Evolutionary conservation across 2,797 vertebrate species (phyloP).

Genomic region (Apodemus agrarius): DNA sequence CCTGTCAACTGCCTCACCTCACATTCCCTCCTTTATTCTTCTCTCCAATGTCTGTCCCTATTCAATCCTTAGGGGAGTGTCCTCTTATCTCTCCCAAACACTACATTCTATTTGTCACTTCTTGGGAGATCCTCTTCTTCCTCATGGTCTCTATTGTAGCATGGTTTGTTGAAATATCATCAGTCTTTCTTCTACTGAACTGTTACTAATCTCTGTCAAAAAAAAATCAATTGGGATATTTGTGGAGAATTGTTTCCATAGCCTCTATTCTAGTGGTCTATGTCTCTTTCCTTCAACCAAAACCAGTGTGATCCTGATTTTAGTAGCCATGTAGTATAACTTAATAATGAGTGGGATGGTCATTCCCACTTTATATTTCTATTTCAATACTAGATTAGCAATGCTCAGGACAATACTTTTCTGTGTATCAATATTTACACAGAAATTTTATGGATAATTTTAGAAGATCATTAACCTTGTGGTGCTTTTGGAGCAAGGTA

Average conservation of each 20-base stretch:
- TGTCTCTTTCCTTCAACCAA: background rate
- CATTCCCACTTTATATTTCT: background rate
- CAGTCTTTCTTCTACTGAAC: background rate
- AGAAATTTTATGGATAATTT: background rate
- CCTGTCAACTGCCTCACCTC: no score
- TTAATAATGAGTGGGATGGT: background rate
- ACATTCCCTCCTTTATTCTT: background rate
- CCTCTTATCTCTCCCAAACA: no score
- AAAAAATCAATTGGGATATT: background rate
- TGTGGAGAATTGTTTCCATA: background rate
- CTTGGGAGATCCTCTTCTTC: background rate
- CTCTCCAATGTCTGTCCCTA: no score
- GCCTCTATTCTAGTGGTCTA: background rate
- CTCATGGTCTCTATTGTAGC: background rate
- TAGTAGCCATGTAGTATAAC: background rate
- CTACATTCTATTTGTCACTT: background rate
- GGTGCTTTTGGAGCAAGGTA: background rate
- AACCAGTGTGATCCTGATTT: background rate
- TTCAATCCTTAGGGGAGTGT: background rate
- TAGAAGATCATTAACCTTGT: background rate
- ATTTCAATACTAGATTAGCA: background rate
- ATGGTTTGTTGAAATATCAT: background rate
- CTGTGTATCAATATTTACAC: background rate
- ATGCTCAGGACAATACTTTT: background rate
- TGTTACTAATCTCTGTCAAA: background rate